Base-by-base conservation (phyloP, 2,797 vertebrate genomes). In the Merluccius polli region DNA sequence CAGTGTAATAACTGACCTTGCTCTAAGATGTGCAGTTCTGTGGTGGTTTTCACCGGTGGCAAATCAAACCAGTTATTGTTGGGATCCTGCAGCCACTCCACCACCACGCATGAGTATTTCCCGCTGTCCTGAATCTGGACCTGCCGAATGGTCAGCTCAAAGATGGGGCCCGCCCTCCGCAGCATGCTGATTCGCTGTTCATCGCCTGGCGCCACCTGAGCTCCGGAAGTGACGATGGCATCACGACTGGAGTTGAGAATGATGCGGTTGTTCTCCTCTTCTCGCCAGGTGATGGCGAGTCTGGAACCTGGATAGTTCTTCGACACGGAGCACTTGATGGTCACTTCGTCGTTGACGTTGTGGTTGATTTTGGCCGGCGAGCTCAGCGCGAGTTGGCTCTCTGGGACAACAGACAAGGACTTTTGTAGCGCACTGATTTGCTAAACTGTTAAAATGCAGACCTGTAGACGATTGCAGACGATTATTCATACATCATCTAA, bases 261-360 rank as follows among this genome's bases (percentile, higher is more conserved):
- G 87, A 77, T 89, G 77, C 85, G 76, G n/a, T 73, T 79, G 1
- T 30, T 85, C 11, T 10, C 71, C 4, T 3, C 70, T 3, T 63
- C 5, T 15, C 72, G 75, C 97, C 96, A 98, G 74, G 82, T 91
- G 63, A 96, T 52, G 0, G 88, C 85, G 0, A 95, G 88, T 4
- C 77, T 90, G 35, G 94, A 0, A 65, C 32, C 32, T 33, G 32
- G 41, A n/a, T 16, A 15, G 41, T 18, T n/a, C 41, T 18, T 4
- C 3, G 8, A 10, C 52, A 96, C 80, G 6, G 73, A 82, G 81
- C 95, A 98, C 36, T 90, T 90, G 0, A 97, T 79, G 21, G 90
- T 70, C 4, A 90, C 4, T 15, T 95, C 90, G 21, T 88, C 81
- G 81, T 80, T 82, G 0, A 87, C 52, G 0, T 52, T 27, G 65